Base-by-base conservation (phyloP, 2,797 vertebrate genomes). In the Capromys pilorides region DNA sequence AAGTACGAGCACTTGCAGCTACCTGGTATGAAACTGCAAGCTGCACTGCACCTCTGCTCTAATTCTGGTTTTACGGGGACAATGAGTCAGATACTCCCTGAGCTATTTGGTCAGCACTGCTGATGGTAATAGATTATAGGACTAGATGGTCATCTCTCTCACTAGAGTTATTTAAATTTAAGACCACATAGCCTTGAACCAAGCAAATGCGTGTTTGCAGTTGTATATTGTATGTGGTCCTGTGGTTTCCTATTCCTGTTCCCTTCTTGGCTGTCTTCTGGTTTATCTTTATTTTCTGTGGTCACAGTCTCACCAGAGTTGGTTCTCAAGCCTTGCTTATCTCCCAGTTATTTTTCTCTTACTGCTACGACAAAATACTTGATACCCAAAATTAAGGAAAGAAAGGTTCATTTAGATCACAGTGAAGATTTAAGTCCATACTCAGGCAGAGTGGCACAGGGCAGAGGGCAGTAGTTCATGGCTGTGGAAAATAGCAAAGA, bases 181-280 rank as follows among this genome's bases (percentile, higher is more conserved):
- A 95, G 90, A 66, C 31, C 39, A 28, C 19, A 62, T 62, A 79
- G 82, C 41, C 59, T 84, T 81, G 61, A 91, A 75, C 36, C 13
- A 85, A 95, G 51, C 41, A 77, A 87, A 86, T 79, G n/a, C 36
- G 78, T 90, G 14, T 86, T 86, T 94, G 88, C 95, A 96, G n/a
- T 83, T 86, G 77, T 82, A 21, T 86, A 41, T 28, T 24, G 3
- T 85, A 49, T 69, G 64, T 96, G 93, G 49, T 45, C 83, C 71
- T 75, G 41, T 75, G 64, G 51, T 90, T 94, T 81, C 39, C 69
- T 33, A 83, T 13, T 86, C n/a, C 19, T 39, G 24, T 77, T 95
- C 36, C 45, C 7, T 79, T 64, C 45, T 77, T 86, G 82, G 87
- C 19, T 85, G 18, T 36, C 36, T 73, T 69, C n/a, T 3, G 16